Conservation (phyloP, 2,888 invertebrate genomes). For the Apamea crenata region DNA sequence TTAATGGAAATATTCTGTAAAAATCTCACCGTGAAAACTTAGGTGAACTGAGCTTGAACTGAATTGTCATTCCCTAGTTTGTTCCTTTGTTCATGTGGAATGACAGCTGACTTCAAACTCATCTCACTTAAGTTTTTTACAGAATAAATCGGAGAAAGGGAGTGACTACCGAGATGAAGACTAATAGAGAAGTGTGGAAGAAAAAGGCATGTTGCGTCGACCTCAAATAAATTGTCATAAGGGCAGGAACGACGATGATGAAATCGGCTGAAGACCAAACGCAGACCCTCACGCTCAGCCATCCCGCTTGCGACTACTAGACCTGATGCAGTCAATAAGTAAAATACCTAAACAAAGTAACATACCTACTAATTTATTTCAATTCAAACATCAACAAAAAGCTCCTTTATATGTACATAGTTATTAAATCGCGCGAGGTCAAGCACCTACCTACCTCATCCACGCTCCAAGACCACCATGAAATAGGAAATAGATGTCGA, state of each 20-base stretch:
- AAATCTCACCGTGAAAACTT: background rate
- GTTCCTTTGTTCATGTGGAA: background rate
- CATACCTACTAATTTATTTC: slow-evolving; percentile 27
- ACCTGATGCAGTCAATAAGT: too few species aligned
- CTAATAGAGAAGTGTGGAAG: background rate
- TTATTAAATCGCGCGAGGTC: slow-evolving; percentile 59
- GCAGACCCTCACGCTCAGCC: too few species aligned
- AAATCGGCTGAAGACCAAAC: background rate
- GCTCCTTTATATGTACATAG: slow-evolving; percentile 26
- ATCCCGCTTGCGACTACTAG: background rate
- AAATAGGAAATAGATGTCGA: slow-evolving; percentile 63
- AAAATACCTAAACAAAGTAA: background rate
- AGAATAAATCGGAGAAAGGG: background rate
- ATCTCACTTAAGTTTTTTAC: background rate
- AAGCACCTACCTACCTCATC: slow-evolving; percentile 68
- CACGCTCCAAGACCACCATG: slow-evolving; percentile 68
- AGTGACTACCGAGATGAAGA: background rate
- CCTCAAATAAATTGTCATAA: background rate
- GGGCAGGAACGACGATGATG: background rate
- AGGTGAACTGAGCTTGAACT: background rate
- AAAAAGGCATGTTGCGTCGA: background rate
- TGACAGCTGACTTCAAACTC: background rate
- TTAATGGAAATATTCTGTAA: background rate
- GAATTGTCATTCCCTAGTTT: background rate
- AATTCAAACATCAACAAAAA: slow-evolving; percentile 45